Percentiles rank a stretch among this genome's conserved stretches.
phyloP scores from a whole-genome alignment of 2,797 vertebrate species.

The Manis crassicaudata region DNA sequence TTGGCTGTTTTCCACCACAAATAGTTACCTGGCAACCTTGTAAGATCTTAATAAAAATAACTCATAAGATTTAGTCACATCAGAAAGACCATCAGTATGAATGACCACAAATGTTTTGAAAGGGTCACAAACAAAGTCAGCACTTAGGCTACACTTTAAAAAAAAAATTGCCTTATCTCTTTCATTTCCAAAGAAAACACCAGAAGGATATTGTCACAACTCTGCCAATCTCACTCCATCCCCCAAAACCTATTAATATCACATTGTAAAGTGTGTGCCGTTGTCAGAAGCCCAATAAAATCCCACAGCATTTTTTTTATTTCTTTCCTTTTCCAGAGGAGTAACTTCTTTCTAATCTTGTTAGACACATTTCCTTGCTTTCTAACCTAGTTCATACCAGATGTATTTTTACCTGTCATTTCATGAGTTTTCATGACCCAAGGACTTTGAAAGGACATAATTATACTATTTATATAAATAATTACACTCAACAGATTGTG shows the following conservation, averaged over 20 bases:
- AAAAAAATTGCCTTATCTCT: background rate
- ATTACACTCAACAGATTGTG: background rate
- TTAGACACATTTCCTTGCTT: background rate
- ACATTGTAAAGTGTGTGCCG: background rate
- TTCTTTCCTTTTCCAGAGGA: background rate
- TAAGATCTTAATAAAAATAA: constrained; percentile 66
- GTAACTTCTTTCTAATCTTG: background rate
- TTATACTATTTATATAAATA: constrained; percentile 44
- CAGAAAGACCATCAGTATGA: constrained; percentile 64
- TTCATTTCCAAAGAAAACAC: constrained; percentile 56
- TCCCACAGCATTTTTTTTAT: background rate
- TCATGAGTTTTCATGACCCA: constrained; percentile 35
- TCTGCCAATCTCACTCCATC: background rate
- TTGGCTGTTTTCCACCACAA: constrained; percentile 60
- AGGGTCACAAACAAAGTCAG: constrained; percentile 56
- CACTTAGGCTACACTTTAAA: constrained; percentile 1
- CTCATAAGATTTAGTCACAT: constrained; percentile 51
- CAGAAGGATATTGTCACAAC: background rate
- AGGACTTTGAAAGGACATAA: background rate
- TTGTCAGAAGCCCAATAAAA: background rate
- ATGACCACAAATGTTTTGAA: constrained; percentile 62
- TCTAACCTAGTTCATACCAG: background rate
- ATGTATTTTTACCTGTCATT: constrained; percentile 45
- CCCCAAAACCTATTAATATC: background rate
- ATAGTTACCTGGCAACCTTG: constrained; percentile 60